Evolutionary conservation across 2,113 vertebrate species (phyloP).

Genomic region (Ovibos moschatus): DNA sequence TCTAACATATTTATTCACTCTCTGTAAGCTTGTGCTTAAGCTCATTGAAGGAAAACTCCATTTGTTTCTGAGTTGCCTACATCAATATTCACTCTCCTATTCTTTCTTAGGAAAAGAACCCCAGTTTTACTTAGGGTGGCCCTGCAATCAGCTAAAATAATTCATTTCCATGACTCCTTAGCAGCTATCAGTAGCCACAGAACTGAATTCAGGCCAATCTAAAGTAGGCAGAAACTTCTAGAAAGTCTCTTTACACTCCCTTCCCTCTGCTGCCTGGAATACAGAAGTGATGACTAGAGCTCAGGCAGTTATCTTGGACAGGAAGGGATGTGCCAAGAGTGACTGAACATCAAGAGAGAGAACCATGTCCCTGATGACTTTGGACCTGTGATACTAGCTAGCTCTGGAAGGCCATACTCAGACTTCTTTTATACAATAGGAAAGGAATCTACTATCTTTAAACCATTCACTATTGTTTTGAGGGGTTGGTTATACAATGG

Average conservation of each 20-base stretch:
- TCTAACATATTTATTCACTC: constrained; percentile 18
- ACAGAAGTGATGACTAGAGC: not conserved
- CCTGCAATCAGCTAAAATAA: not conserved
- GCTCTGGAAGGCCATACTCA: not conserved
- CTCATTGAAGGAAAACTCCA: not conserved
- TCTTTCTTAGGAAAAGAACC: not conserved
- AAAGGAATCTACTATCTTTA: not conserved
- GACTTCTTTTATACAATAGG: not conserved
- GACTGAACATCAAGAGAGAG: not conserved
- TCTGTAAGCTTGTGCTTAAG: not conserved
- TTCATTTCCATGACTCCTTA: not conserved
- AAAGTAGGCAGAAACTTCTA: not conserved
- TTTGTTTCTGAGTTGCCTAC: not conserved
- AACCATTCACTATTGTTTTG: not conserved
- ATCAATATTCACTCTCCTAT: not conserved
- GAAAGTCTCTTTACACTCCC: not conserved
- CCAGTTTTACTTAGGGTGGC: not conserved
- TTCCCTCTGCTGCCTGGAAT: not conserved
- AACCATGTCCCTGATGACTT: not conserved
- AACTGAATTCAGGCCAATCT: not conserved
- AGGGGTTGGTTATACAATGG: not conserved
- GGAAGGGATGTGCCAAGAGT: not conserved
- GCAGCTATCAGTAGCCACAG: not conserved
- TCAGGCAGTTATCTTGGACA: not conserved
- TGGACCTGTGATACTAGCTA: not conserved